Base-by-base conservation (phyloP, 2,888 invertebrate species). In the Philonicus albiceps region DNA sequence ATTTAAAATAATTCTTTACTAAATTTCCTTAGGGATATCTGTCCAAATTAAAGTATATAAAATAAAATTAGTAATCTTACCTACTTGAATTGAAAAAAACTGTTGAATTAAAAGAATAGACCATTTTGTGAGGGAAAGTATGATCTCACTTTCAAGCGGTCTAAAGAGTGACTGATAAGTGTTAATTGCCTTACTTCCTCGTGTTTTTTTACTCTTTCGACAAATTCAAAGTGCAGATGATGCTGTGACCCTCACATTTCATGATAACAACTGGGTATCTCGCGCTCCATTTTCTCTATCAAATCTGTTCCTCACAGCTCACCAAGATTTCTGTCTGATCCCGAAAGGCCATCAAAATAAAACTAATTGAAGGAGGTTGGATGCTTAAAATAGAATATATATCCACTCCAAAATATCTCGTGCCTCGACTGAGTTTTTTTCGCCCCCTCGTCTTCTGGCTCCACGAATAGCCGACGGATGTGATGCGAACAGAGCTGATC, bases 401-500 rank as follows among this genome's bases (percentile, higher is more conserved):
- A 8, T 64, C n/a, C 19, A 81, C 81, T 81, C 81, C 64, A 64
- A 64, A 81, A 64, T 55, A 81, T 55, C 64, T 81, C 80, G 53
- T 27, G 75, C 19, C 31, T 73, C 22, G 76, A 34, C 49, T 81
- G 1, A 34, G 5, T 27, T 81, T 34, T 55, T 81, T 55, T n/a
- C 5, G 34, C 53, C 49, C 49, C n/a, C n/a, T n/a, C n/a, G n/a
- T 27, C 43, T 81, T 8, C 5, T 81, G 22, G 19, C 22, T 76
- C 19, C 22, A 43, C 81, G 55, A 81, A 81, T 81, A 81, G 49
- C 81, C 81, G 81, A 55, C 81, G 81, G 81, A 81, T 81, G 81
- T 64, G 80, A 80, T 80, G 53, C 30, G 78, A 78, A 37, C 81
- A 64, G 49, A 34, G 34, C 34, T 64, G 64, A 31, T 81, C 55